Evolutionary conservation across 2,113 vertebrate genomes (phyloP).

Genomic region (Ia io): DNA sequence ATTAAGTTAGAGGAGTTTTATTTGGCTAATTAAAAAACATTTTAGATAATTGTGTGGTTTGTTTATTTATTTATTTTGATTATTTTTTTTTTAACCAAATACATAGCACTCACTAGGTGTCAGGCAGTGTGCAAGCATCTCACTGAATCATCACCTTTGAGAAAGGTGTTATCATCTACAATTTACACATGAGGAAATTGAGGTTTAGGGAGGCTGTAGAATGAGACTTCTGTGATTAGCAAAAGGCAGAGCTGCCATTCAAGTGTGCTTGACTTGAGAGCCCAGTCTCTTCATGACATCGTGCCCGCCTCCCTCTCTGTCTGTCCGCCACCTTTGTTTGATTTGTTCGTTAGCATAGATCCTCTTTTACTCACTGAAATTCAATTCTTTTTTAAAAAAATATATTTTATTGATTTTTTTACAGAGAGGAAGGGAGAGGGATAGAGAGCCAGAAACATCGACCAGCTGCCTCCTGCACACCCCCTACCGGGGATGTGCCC

Average conservation of each 20-base stretch:
- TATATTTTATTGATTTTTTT: no score
- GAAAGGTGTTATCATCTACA: neutral
- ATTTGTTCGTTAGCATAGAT: neutral
- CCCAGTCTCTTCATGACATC: neutral
- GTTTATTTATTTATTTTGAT: neutral
- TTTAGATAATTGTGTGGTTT: neutral
- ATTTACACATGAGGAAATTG: neutral
- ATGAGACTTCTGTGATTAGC: accelerated
- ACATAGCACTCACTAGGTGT: neutral
- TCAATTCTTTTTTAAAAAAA: no score
- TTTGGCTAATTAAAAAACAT: neutral
- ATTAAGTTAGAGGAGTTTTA: neutral
- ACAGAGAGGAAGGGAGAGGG: no score
- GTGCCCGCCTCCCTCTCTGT: neutral
- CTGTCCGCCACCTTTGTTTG: neutral
- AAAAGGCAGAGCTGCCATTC: neutral
- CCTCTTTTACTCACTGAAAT: neutral
- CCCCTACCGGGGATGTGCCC: no score
- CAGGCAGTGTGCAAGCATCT: neutral
- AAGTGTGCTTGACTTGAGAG: neutral
- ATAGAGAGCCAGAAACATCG: no score
- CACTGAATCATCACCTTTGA: neutral
- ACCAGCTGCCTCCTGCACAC: no score
- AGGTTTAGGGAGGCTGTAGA: neutral
- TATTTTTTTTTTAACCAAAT: neutral